Conservation (phyloP, 2,888 invertebrate species). For the Anoncus sp. region DNA sequence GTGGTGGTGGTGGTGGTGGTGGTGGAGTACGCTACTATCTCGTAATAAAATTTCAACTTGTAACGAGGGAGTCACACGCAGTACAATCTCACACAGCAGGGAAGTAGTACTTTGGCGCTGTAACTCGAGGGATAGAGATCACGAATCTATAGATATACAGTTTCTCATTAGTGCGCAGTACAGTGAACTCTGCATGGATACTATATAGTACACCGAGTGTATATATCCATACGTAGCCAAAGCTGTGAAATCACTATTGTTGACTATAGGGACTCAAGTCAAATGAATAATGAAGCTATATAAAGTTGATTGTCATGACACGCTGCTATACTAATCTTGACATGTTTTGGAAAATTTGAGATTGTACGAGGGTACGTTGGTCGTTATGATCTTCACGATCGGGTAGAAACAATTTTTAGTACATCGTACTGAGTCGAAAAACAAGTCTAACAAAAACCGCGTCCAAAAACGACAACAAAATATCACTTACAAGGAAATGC, state of each 20-base stretch:
- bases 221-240: neutral
- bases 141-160: constrained; percentile 16
- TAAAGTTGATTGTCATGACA: neutral
- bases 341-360: neutral
- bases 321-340: constrained; percentile 1
- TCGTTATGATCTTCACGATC: neutral
- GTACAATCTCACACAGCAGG: constrained; percentile 11
- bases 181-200: constrained; percentile 1
- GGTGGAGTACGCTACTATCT: constrained; percentile 10
- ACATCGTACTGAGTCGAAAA: neutral
- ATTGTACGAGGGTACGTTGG: neutral
- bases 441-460: neutral
- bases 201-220: neutral
- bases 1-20: neutral
- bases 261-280: neutral
- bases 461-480: too few species aligned
- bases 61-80: constrained; percentile 34
- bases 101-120: constrained; percentile 23
- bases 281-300: neutral
- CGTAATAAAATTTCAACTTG: constrained; percentile 33
- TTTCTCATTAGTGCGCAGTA: neutral
- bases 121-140: constrained; percentile 15
- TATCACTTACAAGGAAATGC: neutral
- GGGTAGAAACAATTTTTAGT: neutral
- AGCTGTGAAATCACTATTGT: neutral